Conservation (phyloP, 2,888 invertebrate genomes). For the Sminthurides aquaticus region DNA sequence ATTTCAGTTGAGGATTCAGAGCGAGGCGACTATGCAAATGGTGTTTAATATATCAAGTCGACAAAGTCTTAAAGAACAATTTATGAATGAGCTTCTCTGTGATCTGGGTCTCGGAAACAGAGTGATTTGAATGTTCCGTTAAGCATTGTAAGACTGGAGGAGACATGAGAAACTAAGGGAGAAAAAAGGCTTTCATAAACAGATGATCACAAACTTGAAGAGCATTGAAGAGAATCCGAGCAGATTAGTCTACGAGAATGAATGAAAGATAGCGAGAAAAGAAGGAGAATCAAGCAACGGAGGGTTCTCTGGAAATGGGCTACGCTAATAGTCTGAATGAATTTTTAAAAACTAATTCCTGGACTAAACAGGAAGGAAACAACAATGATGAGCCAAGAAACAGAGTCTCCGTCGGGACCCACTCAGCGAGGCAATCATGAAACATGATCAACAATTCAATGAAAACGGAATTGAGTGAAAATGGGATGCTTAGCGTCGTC, state of each 20-base stretch:
- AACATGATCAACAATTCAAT: too few species aligned
- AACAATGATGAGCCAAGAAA: not conserved
- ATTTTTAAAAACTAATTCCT: not conserved
- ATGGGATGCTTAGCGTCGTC: too few species aligned
- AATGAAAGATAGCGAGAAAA: not conserved
- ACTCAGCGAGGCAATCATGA: not conserved
- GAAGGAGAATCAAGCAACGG: too few species aligned
- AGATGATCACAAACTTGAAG: too few species aligned
- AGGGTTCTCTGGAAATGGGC: not conserved
- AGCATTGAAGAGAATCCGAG: too few species aligned
- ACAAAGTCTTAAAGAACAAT: not conserved
- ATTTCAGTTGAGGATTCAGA: too few species aligned
- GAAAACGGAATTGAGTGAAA: too few species aligned
- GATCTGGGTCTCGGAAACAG: too few species aligned
- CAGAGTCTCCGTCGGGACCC: not conserved
- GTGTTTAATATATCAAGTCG: not conserved
- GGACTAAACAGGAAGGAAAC: not conserved
- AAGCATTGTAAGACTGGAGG: too few species aligned
- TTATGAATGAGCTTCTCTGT: not conserved
- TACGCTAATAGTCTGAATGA: not conserved
- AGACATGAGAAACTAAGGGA: too few species aligned
- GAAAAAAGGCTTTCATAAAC: too few species aligned
- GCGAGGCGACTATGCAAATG: not conserved
- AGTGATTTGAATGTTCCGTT: too few species aligned
- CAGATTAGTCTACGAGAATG: not conserved